phyloP scores from a whole-genome alignment of 1,140 invertebrate genomes.

The Arion vulgaris region DNA sequence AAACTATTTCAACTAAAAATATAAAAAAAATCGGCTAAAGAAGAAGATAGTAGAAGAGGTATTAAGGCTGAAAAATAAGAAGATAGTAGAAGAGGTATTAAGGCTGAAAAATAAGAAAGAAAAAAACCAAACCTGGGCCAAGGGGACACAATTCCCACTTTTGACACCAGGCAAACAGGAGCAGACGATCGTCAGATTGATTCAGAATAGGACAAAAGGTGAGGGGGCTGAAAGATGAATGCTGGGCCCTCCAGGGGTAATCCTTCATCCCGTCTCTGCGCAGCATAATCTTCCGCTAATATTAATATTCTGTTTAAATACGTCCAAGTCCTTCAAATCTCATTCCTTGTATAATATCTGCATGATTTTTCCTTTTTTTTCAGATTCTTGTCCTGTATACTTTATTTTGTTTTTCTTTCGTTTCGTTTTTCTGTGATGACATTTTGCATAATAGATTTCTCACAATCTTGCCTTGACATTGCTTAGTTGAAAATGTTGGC shows the following conservation, averaged over 20 bases:
- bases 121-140: neutral
- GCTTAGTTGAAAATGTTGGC: neutral
- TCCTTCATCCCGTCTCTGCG: neutral
- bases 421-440: neutral
- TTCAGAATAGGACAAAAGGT: constrained; percentile 17
- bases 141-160: constrained; percentile 18
- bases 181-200: constrained; percentile 18
- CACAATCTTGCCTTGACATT: neutral
- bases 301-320: constrained; percentile 28
- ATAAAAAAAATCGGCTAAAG: neutral
- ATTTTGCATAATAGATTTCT: neutral
- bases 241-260: neutral
- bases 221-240: neutral
- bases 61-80: neutral
- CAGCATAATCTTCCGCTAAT: constrained; percentile 17
- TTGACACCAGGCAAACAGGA: constrained; percentile 16
- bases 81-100: neutral
- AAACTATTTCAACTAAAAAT: neutral
- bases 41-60: neutral
- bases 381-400: neutral
- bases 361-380: neutral
- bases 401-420: neutral
- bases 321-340: neutral
- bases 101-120: neutral
- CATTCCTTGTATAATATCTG: constrained; percentile 3